These are phyloP conservation scores for Cyphomyrus discorhynchus DNA, from an alignment of 2,113 vertebrate species.

Conservation along the genomic window DNA sequence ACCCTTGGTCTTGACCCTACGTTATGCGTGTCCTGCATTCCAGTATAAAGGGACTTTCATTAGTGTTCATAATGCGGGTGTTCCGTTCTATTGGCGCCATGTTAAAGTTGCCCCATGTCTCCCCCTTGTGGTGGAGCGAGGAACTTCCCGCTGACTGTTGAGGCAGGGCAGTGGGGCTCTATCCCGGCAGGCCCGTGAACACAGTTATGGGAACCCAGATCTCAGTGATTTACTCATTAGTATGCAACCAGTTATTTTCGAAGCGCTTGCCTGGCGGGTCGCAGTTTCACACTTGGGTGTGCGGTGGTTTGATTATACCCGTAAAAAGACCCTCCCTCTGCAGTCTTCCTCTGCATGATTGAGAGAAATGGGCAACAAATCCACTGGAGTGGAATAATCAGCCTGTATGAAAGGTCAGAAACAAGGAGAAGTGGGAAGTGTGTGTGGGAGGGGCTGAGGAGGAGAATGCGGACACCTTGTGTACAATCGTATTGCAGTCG, in stretches of 20 bases:
- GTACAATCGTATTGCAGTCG: not conserved
- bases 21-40: not conserved
- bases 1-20: not conserved
- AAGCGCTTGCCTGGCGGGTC: conserved; percentile 24
- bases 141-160: not conserved
- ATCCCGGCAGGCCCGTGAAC: conserved; percentile 28
- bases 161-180: not conserved
- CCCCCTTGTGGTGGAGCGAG: not conserved
- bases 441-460: not conserved
- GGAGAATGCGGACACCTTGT: not conserved
- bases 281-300: conserved; percentile 53
- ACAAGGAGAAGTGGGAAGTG: not conserved
- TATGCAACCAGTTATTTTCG: conserved; percentile 37
- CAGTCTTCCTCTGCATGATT: not conserved
- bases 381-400: conserved; percentile 13
- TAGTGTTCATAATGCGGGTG: not conserved
- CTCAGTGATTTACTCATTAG: conserved; percentile 40
- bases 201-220: conserved; percentile 1
- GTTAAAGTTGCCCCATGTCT: not conserved
- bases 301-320: conserved; percentile 25
- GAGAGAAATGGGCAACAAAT: conserved; percentile 16
- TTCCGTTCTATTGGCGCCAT: not conserved
- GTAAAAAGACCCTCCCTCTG: conserved; percentile 24
- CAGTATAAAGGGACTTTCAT: not conserved
- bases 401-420: conserved; percentile 26